phyloP scores from a whole-genome alignment of 2,888 invertebrate species.

The Polyommatus icarus region DNA sequence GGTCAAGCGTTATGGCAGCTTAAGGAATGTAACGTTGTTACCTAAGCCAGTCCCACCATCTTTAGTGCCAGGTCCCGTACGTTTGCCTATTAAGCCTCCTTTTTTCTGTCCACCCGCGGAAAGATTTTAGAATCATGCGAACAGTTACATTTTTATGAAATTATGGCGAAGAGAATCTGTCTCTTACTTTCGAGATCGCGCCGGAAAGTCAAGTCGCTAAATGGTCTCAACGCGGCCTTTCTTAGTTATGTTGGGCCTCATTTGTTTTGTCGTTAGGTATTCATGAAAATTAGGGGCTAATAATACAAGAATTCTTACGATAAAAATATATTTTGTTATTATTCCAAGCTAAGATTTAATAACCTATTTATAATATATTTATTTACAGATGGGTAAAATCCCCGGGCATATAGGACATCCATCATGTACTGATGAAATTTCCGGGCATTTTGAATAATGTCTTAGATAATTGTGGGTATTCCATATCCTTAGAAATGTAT shows the following conservation, averaged over 20 bases:
- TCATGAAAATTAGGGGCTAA: not conserved
- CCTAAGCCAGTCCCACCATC: conserved; percentile 39
- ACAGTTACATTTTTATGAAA: conserved; percentile 27
- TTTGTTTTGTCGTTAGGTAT: not conserved
- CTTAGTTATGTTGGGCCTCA: not conserved
- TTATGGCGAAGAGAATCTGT: conserved; percentile 22
- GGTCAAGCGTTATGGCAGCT: conserved; percentile 39
- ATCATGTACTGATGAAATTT: too few species aligned
- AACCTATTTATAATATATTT: too few species aligned
- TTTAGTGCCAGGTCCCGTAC: conserved; percentile 39
- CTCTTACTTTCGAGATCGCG: conserved; percentile 4
- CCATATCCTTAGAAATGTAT: too few species aligned
- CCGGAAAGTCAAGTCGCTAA: not conserved
- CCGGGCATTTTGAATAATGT: too few species aligned
- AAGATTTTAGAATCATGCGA: conserved; percentile 21
- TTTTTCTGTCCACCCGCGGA: not conserved
- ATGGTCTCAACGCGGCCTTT: not conserved
- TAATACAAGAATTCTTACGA: too few species aligned
- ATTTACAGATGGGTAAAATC: too few species aligned
- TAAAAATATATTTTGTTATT: too few species aligned
- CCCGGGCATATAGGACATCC: too few species aligned
- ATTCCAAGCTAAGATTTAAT: too few species aligned
- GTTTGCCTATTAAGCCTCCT: conserved; percentile 39
- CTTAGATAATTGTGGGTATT: too few species aligned
- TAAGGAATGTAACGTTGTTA: conserved; percentile 41